Evolutionary conservation across 92 coral and sea anemone genomes (phyloP).

Genomic region (Meandrina meandrites): DNA sequence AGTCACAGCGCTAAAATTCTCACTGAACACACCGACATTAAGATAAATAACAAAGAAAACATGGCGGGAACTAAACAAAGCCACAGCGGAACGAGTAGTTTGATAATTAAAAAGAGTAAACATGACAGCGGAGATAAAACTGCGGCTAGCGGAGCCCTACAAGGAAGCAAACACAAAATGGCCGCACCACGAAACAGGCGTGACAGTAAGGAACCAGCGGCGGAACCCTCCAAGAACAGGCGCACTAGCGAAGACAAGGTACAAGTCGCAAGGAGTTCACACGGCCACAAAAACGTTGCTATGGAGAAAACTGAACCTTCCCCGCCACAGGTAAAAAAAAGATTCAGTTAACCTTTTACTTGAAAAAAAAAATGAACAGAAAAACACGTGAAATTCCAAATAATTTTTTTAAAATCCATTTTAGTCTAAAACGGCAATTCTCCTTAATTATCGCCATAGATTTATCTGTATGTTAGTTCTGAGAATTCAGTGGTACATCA

Average conservation of each 20-base stretch:
- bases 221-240: not conserved
- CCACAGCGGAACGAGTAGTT: slow-evolving; percentile 10
- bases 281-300: not conserved
- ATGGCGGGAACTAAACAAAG: not conserved
- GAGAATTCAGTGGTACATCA: too few species aligned
- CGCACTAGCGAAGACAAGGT: not conserved
- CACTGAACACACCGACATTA: not conserved
- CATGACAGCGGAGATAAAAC: not conserved
- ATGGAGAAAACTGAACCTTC: not conserved
- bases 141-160: not conserved
- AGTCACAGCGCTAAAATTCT: not conserved
- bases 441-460: too few species aligned
- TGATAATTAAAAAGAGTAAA: slow-evolving; percentile 20
- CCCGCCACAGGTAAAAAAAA: not conserved
- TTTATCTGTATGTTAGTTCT: too few species aligned
- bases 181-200: not conserved
- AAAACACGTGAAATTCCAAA: too few species aligned
- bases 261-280: not conserved
- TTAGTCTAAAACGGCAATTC: too few species aligned
- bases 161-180: not conserved
- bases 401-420: too few species aligned
- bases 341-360: not conserved
- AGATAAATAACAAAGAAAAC: slow-evolving; percentile 9
- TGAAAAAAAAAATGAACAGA: not conserved
- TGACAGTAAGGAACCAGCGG: not conserved